phyloP scores from a whole-genome alignment of 2,888 invertebrate genomes.

The Leptinotarsa rubiginosa region DNA sequence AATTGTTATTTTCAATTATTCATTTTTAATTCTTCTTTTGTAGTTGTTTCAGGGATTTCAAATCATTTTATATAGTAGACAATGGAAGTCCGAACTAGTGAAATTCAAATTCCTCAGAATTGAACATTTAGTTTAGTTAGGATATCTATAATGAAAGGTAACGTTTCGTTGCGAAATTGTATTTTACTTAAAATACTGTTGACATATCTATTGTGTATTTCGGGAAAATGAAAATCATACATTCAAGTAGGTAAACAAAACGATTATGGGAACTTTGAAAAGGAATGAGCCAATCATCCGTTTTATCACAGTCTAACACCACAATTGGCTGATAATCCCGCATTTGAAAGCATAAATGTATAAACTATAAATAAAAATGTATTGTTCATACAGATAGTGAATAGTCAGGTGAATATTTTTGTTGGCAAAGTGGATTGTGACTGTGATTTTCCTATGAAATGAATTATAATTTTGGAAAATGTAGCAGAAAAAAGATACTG shows the following conservation, averaged over 20 bases:
- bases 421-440: neutral
- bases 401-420: neutral
- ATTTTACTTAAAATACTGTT: no score
- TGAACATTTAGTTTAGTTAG: no score
- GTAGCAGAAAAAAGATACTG: neutral
- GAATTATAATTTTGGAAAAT: neutral
- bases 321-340: neutral
- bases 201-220: no score
- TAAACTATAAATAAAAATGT: neutral
- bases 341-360: neutral
- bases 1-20: no score
- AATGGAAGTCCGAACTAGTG: no score
- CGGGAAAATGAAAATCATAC: no score
- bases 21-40: no score
- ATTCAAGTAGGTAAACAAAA: neutral
- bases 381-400: constrained; percentile 1
- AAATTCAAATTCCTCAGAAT: no score
- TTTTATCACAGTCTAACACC: constrained; percentile 2
- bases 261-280: neutral
- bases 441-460: neutral
- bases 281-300: neutral
- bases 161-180: no score
- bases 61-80: no score
- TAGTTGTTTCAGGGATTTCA: no score
- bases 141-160: no score